phyloP scores from a whole-genome alignment of 2,888 invertebrate genomes.

The Andrena bucephala region DNA sequence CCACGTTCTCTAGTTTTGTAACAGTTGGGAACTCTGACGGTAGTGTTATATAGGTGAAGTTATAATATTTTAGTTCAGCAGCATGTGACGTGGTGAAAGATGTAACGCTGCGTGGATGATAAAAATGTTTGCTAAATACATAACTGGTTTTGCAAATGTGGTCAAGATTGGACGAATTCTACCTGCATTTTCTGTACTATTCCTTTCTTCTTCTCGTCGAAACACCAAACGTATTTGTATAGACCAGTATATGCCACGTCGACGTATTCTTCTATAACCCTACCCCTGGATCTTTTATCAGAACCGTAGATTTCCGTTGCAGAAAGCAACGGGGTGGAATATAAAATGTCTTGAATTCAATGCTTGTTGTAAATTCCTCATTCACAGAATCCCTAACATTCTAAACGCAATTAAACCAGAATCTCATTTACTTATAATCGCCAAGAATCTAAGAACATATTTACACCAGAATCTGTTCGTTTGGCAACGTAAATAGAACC shows the following conservation, averaged over 20 bases:
- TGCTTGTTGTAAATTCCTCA: no score
- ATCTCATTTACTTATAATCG: not conserved
- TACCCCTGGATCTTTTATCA: not conserved
- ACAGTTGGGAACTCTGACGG: not conserved
- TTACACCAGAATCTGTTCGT: constrained; percentile 5
- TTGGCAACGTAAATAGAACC: constrained; percentile 22
- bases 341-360: no score
- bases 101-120: not conserved
- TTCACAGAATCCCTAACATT: not conserved
- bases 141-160: not conserved
- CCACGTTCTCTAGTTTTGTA: not conserved
- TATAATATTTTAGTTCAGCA: not conserved
- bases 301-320: not conserved
- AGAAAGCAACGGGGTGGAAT: not conserved
- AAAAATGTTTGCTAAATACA: not conserved
- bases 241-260: not conserved
- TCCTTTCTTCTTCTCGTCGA: not conserved
- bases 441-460: constrained; percentile 21
- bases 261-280: not conserved
- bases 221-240: not conserved
- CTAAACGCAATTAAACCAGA: not conserved
- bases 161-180: not conserved
- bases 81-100: not conserved
- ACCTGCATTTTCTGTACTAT: not conserved
- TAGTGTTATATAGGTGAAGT: not conserved